Evolutionary conservation across 2,797 vertebrate genomes (phyloP).

Genomic region (Macropodus opercularis): DNA sequence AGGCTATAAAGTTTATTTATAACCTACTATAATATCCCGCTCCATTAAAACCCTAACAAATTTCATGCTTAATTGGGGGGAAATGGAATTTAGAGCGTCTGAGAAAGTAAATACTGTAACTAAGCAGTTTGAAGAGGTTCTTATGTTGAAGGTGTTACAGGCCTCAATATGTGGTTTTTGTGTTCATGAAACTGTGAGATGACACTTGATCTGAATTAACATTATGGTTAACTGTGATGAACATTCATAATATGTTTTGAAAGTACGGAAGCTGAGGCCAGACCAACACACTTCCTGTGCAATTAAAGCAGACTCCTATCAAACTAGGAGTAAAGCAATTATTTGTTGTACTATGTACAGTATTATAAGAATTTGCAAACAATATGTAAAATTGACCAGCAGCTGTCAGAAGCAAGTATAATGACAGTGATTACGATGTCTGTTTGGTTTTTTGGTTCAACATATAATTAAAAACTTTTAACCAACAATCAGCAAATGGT

Average conservation of each 20-base stretch:
- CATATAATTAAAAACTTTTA: neutral
- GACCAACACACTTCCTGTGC: neutral
- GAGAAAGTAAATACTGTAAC: slow-evolving; percentile 35
- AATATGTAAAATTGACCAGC: neutral
- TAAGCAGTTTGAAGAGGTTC: slow-evolving; percentile 2
- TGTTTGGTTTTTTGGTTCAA: neutral
- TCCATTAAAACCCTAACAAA: slow-evolving; percentile 13
- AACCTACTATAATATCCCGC: slow-evolving; percentile 2
- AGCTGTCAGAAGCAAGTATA: neutral
- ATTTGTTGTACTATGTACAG: neutral
- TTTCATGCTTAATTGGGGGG: slow-evolving; percentile 24
- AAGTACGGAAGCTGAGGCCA: neutral
- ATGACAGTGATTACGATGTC: neutral
- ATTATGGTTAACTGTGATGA: neutral
- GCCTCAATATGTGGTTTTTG: neutral
- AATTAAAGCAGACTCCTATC: neutral
- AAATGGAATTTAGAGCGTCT: slow-evolving; percentile 22
- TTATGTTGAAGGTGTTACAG: neutral
- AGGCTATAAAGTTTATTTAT: slow-evolving; percentile 37
- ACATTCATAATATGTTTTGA: neutral
- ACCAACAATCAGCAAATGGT: neutral
- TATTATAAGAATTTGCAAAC: neutral
- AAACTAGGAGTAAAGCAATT: neutral
- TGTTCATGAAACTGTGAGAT: neutral
- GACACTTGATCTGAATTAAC: neutral